These are phyloP conservation scores for Threskiornis aethiopicus DNA, from an alignment of 2,797 vertebrate species.

Conservation along the genomic window DNA sequence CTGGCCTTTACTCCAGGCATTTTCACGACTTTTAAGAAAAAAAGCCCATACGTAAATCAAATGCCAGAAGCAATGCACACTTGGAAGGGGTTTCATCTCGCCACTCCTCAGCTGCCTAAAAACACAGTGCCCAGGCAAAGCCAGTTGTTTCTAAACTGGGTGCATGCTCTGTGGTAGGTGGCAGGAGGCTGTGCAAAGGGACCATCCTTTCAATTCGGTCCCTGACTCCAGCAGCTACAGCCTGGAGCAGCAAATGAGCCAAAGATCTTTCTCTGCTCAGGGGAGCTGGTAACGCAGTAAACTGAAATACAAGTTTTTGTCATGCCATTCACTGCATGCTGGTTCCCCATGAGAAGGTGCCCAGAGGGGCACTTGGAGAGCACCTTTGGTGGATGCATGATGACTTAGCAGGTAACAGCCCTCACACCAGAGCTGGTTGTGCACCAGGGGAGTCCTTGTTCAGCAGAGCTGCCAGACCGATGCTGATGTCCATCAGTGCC, in stretches of 20 bases:
- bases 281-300: background rate
- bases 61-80: background rate
- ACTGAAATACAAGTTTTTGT: background rate
- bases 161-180: accelerated
- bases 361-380: no score
- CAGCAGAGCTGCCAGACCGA: background rate
- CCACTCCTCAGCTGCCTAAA: background rate
- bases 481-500: background rate
- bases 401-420: background rate
- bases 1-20: background rate
- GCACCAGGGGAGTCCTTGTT: background rate
- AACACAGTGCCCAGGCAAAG: background rate
- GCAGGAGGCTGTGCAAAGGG: background rate
- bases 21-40: background rate
- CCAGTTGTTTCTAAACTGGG: background rate
- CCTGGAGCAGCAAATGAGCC: background rate
- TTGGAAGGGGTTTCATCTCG: background rate
- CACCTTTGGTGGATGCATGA: background rate
- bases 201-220: accelerated
- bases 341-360: background rate
- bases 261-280: background rate
- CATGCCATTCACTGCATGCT: background rate
- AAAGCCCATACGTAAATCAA: background rate
- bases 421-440: background rate
- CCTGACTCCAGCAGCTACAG: background rate